These are phyloP conservation scores for Mizuhopecten yessoensis DNA, from an alignment of 1,140 invertebrate genomes.

Conservation along the genomic window DNA sequence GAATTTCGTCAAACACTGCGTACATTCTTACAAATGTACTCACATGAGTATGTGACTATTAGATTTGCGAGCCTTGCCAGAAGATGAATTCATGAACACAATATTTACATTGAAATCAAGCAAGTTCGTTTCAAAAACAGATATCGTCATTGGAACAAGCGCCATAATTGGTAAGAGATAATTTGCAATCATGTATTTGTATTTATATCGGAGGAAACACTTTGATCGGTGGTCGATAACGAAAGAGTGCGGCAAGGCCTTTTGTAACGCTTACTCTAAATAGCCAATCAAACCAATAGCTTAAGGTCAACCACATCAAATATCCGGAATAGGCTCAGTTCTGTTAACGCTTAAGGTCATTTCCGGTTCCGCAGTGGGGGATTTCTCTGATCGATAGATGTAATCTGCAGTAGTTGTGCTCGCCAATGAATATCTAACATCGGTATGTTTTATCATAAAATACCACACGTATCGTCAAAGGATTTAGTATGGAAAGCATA, in stretches of 20 bases:
- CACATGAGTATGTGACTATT: no score
- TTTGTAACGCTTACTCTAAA: background rate
- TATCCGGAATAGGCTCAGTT: background rate
- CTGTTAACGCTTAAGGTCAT: background rate
- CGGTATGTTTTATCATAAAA: background rate
- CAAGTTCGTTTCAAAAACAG: no score
- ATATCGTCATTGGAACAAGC: no score
- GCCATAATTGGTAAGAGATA: no score
- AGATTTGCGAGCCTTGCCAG: no score
- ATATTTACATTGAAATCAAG: no score
- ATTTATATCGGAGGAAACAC: no score
- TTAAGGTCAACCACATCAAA: conserved; percentile 1
- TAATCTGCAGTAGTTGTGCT: background rate
- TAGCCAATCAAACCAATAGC: background rate
- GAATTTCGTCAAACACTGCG: no score
- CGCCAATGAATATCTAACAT: background rate
- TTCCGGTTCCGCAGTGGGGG: conserved; percentile 16
- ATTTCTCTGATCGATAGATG: background rate
- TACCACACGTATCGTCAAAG: background rate
- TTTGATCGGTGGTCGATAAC: no score
- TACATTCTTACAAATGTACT: no score
- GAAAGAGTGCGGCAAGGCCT: background rate
- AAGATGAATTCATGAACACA: no score
- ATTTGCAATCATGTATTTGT: no score
- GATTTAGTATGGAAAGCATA: background rate